phyloP scores from a whole-genome alignment of 2,888 invertebrate species.

The Syrista parreyssii region DNA sequence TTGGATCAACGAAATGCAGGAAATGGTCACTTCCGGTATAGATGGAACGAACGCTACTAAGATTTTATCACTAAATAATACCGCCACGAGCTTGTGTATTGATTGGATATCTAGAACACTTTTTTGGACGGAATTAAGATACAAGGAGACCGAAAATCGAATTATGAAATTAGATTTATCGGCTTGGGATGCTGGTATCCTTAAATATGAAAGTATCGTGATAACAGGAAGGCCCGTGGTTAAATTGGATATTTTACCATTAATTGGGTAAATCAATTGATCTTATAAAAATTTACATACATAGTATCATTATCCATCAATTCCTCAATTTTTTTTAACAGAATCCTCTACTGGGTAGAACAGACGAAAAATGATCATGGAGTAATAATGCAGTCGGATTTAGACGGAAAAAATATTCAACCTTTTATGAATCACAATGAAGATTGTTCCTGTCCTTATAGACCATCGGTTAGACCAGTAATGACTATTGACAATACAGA shows the following conservation, averaged over 20 bases:
- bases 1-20: conserved; percentile 85
- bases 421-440: conserved; percentile 70
- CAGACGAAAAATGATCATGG: conserved; percentile 71
- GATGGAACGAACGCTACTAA: conserved; percentile 70
- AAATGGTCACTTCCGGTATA: conserved; percentile 74
- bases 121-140: conserved; percentile 81
- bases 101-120: conserved; percentile 90
- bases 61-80: conserved; percentile 71
- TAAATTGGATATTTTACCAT: conserved; percentile 80
- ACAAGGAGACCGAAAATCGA: conserved; percentile 66
- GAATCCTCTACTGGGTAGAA: conserved; percentile 83
- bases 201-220: conserved; percentile 69
- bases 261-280: conserved; percentile 71
- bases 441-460: conserved; percentile 76
- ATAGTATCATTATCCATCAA: not conserved
- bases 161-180: conserved; percentile 76
- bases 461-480: conserved; percentile 72
- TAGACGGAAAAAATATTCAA: conserved; percentile 70
- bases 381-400: conserved; percentile 73
- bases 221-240: conserved; percentile 71
- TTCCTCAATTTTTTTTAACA: conserved; percentile 49
- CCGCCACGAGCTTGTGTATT: conserved; percentile 76
- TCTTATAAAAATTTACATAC: not conserved
- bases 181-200: conserved; percentile 66
- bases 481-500: conserved; percentile 79